Percentiles rank a stretch among this genome's conserved stretches.
These are phyloP conservation scores for Nothura maculosa DNA, from an alignment of 2,797 vertebrate species.

Conservation along the genomic window DNA sequence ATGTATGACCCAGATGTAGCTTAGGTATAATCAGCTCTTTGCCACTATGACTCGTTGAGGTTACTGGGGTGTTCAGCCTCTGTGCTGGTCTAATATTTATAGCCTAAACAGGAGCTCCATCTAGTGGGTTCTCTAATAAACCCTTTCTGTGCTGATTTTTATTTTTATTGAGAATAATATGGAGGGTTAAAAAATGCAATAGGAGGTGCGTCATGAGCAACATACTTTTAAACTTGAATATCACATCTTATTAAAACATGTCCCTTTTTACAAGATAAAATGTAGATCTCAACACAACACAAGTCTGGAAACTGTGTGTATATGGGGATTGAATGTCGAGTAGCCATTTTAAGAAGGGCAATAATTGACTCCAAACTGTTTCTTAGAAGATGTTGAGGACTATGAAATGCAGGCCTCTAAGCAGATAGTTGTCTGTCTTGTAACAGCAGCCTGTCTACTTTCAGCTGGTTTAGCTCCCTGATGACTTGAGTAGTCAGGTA, in stretches of 20 bases:
- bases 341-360: neutral
- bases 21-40: neutral
- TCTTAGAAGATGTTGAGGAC: neutral
- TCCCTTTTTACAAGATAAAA: neutral
- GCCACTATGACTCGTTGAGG: neutral
- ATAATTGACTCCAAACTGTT: neutral
- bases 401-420: neutral
- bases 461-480: neutral
- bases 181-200: neutral
- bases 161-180: rapidly evolving
- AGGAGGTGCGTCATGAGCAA: neutral
- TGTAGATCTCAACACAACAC: neutral
- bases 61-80: rapidly evolving
- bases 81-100: too few relatives aligned
- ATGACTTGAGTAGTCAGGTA: neutral
- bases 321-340: neutral
- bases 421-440: neutral
- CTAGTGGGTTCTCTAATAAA: neutral
- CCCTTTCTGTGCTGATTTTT: neutral
- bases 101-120: neutral
- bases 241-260: neutral
- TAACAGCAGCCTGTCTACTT: neutral
- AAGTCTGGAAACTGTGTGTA: neutral
- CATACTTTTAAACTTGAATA: neutral
- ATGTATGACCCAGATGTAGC: neutral